Base-by-base conservation (phyloP, 2,113 vertebrate species). In the Rhea pennata region DNA sequence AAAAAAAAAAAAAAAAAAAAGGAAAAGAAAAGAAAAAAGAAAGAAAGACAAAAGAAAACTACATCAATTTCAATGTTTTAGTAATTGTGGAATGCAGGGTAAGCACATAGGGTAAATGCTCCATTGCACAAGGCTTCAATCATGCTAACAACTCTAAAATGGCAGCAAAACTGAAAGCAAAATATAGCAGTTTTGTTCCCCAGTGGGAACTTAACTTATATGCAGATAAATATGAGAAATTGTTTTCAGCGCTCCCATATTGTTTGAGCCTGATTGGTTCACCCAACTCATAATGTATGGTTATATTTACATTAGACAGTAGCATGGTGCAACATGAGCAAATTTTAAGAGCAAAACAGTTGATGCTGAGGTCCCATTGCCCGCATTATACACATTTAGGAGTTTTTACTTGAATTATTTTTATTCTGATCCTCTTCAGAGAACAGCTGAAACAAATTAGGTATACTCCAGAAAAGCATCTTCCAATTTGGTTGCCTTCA, bases 311-410 rank as follows among this genome's bases (percentile, higher is more conserved):
- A 0, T 59, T 36, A 2, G 2, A 1, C 42, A 51, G 16, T 20
- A 17, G 62, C 21, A 33, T 0, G 0, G 5, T 20, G 26, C 2
- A 24, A 42, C 14, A 2, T 0, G 2, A 36, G 59, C 17, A 6
- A 0, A 0, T n/a, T n/a, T 15, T 15, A 22, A 33, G 71, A 6
- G 46, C 21, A 12, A 13, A 39, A 4, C 31, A 1, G 2, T 17
- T 82, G 70, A 3, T 48, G 27, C 6, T 51, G 79, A 56, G 73
- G 27, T 42, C 46, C 14, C 39, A 4, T 3, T 39, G 36, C 56
- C 64, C 56, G 27, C 31, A 3, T 75, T 59, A 15, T 3, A n/a
- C 4, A 2, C 11, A 8, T 36, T 17, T 29, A 39, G 5, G 9
- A n/a, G 15, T 7, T 87, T 84, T 58, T 53, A 5, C 22, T 70